Evolutionary conservation across 23 tunicate genomes (phyloP).

Genomic region (Botrylloides violaceus): DNA sequence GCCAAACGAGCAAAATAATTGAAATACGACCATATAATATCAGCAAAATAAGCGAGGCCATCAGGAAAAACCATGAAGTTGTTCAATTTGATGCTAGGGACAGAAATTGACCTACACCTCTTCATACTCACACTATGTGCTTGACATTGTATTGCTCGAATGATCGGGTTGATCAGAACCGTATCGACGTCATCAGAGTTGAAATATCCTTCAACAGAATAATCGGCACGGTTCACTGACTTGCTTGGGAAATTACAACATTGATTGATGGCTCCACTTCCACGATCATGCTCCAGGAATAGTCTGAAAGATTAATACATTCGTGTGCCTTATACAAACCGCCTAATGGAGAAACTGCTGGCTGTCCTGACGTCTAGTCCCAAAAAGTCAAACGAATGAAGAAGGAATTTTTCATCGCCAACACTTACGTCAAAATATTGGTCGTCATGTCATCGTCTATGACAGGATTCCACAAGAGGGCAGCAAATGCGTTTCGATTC

Average conservation of each 20-base stretch:
- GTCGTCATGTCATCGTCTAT: conserved; percentile 78
- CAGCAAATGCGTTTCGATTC: conserved; percentile 71
- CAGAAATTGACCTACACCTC: background rate
- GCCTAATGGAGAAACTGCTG: too few relatives aligned
- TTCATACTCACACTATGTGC: conserved; percentile 68
- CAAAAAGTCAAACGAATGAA: too few relatives aligned
- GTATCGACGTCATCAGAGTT: conserved; percentile 34
- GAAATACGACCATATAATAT: background rate
- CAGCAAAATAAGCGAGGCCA: background rate
- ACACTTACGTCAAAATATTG: conserved; percentile 62
- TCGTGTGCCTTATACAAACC: too few relatives aligned
- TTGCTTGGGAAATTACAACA: conserved; percentile 62
- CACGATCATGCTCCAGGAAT: conserved; percentile 76
- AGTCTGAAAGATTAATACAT: conserved; percentile 52
- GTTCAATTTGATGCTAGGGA: background rate
- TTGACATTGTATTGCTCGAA: conserved; percentile 71
- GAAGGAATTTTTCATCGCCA: too few relatives aligned
- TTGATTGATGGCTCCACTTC: conserved; percentile 85
- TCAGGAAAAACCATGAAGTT: background rate
- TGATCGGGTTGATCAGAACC: conserved; percentile 50
- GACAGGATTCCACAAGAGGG: conserved; percentile 78
- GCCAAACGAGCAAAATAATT: too few relatives aligned
- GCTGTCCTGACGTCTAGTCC: too few relatives aligned
- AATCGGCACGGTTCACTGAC: background rate
- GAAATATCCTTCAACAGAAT: conserved; percentile 14